Evolutionary conservation across 2,797 vertebrate genomes (phyloP).

Genomic region (Miichthys miiuy): DNA sequence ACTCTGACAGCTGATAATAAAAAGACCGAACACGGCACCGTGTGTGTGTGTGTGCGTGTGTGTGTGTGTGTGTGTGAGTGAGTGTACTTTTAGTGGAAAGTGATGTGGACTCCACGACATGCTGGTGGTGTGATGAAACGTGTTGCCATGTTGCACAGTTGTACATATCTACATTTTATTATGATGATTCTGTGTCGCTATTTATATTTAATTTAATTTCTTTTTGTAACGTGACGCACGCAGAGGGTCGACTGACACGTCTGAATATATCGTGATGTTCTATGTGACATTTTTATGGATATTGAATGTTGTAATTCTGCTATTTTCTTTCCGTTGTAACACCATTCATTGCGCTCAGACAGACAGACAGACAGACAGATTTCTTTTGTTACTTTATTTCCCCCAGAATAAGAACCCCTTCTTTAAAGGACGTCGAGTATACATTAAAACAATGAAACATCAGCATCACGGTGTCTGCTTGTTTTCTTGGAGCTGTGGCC

Average conservation of each 20-base stretch:
- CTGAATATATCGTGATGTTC: slow-evolving; percentile 65
- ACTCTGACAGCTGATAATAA: slow-evolving; percentile 95
- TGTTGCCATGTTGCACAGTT: slow-evolving; percentile 90
- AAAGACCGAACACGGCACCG: neutral
- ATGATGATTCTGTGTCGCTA: slow-evolving; percentile 77
- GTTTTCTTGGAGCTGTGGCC: neutral
- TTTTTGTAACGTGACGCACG: slow-evolving; percentile 51
- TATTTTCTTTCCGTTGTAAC: slow-evolving; percentile 27
- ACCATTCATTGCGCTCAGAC: neutral
- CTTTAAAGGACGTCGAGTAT: slow-evolving; percentile 62
- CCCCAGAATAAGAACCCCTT: slow-evolving; percentile 48
- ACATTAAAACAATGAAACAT: slow-evolving; percentile 72
- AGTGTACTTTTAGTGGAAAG: slow-evolving; percentile 81
- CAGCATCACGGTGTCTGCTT: slow-evolving; percentile 37
- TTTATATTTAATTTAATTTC: slow-evolving; percentile 88
- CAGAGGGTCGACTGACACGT: slow-evolving; percentile 32
- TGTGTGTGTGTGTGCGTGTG: slow-evolving; percentile 60
- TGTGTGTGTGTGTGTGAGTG: slow-evolving; percentile 44
- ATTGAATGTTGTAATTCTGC: slow-evolving; percentile 72
- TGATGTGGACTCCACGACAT: slow-evolving; percentile 78
- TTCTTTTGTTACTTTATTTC: slow-evolving; percentile 44
- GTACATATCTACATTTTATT: slow-evolving; percentile 84
- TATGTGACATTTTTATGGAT: slow-evolving; percentile 64
- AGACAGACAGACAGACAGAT: too few relatives aligned
- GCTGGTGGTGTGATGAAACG: slow-evolving; percentile 72